Evolutionary conservation across 2,888 invertebrate species (phyloP), one percentile per base, ranked within the genome.

Genomic region (Nymphalis urticae): DNA sequence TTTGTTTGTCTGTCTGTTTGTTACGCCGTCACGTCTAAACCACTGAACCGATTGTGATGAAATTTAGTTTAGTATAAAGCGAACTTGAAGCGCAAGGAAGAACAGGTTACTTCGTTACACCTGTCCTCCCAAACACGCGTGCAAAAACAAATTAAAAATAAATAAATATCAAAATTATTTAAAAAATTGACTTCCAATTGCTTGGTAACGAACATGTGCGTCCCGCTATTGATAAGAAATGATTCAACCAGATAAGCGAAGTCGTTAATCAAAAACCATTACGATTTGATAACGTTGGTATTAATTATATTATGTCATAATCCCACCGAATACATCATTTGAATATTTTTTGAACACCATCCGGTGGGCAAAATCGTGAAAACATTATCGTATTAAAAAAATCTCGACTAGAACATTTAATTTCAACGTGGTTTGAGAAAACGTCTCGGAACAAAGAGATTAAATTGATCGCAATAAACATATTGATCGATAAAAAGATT

Each of bases 361-460:
- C 10, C 19, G 6, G 56, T 62, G 51, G 17, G 42, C 6, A 65
- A 58, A 58, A 65, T 47, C 21, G 21, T n/a, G 10, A 42, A 51
- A 27, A 6, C 16, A 9, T 62, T 65, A 69, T 69, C 69, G 62
- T 8, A 4, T 51, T 50, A 56, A 32, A 32, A 19, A 6, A 51
- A 24, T 17, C 7, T 8, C 8, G 1, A n/a, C n/a, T 24, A 19
- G 0, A 17, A 19, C 5, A 32, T 47, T 8, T 5, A 36, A 27
- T 58, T 47, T 47, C 5, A 19, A n/a, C 19, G 47, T 36, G 50
- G 65, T 58, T 51, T 19, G n/a, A 42, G 58, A 47, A 69, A 64
- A 69, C 21, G 42, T 62, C 36, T 32, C 9, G 63, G 62, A 62
- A 62, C 64, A 42, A 58, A 27, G 53, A 58, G 62, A 64, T 70